Evolutionary conservation across 2,888 invertebrate species (phyloP), one percentile per base, ranked within the genome.

Genomic region (Zonitis immaculata): DNA sequence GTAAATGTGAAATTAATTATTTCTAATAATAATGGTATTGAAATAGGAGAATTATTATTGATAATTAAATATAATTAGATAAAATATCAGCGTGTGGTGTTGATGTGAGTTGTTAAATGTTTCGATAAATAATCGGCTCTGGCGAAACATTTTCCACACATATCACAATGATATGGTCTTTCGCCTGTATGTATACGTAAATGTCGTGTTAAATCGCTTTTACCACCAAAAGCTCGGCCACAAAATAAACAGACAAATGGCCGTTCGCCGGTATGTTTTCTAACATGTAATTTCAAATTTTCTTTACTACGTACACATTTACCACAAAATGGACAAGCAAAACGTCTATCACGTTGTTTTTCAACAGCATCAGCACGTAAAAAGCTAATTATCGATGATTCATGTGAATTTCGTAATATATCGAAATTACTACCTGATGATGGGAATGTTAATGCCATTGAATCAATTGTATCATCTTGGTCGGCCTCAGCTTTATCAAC

Each of bases 231-330:
- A 18, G 91, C 91, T 22, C 91, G 80, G 0, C 91, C 91, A 73
- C 93, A 93, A 74, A 92, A 93, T 57, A 92, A 79, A 66, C 92
- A 93, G 51, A 91, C 92, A 73, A 92, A 93, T n/a, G 92, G 92
- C 26, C 92, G 81, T 73, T 92, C 92, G 8, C 91, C 91, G n/a
- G 82, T 82, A 71, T 92, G 92, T 69, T 92, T 92, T 52, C 91
- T 82, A 16, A 92, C 90, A 76, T 92, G 92, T 61, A 92, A 77
- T 75, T 92, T 91, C 48, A 92, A 80, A 73, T 91, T 91, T 77
- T 91, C 91, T 76, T 91, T 91, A 44, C 91, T 91, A 51, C 91
- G 81, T 32, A 93, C 92, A 73, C 91, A 91, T 73, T 92, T 92
- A 45, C 91, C 90, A 74, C 92, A 92, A 72, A 91, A 92, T 0